These are phyloP conservation scores for Hucho hucho DNA, from an alignment of 2,113 vertebrate species.

Conservation along the genomic window DNA sequence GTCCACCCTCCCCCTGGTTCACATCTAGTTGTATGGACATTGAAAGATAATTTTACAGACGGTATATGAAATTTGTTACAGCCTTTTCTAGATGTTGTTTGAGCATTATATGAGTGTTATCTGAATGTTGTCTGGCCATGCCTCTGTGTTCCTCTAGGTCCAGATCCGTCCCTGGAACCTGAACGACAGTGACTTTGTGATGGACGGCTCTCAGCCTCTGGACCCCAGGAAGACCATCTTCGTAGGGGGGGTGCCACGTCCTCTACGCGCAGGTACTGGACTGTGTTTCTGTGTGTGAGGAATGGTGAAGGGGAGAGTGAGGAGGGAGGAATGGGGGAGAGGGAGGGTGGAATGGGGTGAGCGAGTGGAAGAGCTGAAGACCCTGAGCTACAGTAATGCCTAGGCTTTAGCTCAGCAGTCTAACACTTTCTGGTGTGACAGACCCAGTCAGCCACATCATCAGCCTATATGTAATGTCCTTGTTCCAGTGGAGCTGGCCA, in stretches of 20 bases:
- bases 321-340: not conserved
- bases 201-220: slow-evolving; percentile 98
- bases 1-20: too few relatives aligned
- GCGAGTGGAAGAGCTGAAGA: not conserved
- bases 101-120: not conserved
- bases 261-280: slow-evolving; percentile 89
- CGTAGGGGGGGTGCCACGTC: slow-evolving; percentile 97
- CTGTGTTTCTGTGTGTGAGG: not conserved
- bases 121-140: not conserved
- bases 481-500: slow-evolving; percentile 91
- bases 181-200: slow-evolving; percentile 99
- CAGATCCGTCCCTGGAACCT: slow-evolving; percentile 99
- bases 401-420: not conserved
- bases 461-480: not conserved
- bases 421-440: not conserved
- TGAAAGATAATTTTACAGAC: not conserved
- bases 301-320: not conserved
- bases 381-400: not conserved
- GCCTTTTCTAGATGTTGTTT: not conserved
- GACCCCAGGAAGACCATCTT: slow-evolving; percentile 99
- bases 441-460: not conserved
- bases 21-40: not conserved
- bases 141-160: slow-evolving; percentile 74
- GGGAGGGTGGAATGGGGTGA: not conserved
- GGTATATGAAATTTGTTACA: too few relatives aligned